phyloP scores from a whole-genome alignment of 2,113 vertebrate species.

The Nyctereutes procyonoides region DNA sequence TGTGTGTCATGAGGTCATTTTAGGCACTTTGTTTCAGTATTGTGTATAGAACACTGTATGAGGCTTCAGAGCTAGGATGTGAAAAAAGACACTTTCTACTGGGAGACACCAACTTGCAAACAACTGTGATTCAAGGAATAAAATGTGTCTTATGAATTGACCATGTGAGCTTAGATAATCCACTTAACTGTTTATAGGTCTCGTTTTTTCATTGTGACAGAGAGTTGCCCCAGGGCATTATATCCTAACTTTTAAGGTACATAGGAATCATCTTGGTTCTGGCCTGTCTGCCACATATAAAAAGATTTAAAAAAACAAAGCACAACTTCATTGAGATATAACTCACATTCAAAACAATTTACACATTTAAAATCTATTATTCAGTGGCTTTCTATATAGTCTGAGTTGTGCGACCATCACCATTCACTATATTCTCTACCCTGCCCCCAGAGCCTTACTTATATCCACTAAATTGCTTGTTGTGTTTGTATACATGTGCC shows the following conservation, averaged over 20 bases:
- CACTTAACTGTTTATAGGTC: neutral
- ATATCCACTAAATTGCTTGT: neutral
- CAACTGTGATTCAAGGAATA: neutral
- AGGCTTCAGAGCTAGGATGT: neutral
- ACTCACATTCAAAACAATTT: neutral
- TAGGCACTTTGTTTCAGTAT: neutral
- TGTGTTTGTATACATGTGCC: neutral
- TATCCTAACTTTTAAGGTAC: neutral
- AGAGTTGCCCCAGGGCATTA: neutral
- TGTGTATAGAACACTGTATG: neutral
- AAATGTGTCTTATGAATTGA: neutral
- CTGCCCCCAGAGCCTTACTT: neutral
- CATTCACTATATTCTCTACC: neutral
- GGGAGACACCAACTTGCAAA: neutral
- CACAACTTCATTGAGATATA: neutral
- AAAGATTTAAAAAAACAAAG: neutral
- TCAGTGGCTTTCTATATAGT: neutral
- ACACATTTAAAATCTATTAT: neutral
- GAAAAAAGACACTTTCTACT: constrained; percentile 8
- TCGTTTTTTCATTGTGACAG: neutral
- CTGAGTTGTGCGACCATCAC: neutral
- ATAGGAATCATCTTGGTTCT: neutral
- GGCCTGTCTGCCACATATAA: neutral
- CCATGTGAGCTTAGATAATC: neutral
- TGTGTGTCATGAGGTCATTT: neutral